Conservation (phyloP, 23 tunicate genomes). For the Styela plicata region DNA sequence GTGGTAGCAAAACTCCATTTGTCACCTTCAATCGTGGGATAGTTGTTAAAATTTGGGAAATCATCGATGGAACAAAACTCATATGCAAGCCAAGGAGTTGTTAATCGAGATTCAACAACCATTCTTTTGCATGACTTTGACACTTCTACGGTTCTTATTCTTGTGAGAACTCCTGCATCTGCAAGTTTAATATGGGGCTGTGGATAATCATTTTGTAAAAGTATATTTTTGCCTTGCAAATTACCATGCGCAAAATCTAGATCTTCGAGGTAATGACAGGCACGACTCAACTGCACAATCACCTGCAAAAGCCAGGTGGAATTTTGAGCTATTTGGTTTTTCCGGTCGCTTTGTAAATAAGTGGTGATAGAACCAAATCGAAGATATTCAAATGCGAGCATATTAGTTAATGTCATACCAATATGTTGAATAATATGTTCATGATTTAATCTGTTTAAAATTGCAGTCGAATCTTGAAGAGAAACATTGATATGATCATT, state of each 20-base stretch:
- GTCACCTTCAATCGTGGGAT: conserved; percentile 52
- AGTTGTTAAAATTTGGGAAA: background rate
- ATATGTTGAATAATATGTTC: conserved; percentile 55
- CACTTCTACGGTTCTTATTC: background rate
- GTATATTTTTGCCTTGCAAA: conserved; percentile 73
- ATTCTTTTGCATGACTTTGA: background rate
- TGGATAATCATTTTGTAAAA: conserved; percentile 44
- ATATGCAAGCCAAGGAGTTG: conserved; percentile 82
- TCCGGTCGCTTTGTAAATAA: conserved; percentile 3
- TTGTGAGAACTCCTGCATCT: conserved; percentile 78
- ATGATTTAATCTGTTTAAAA: conserved; percentile 41
- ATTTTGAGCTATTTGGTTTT: background rate
- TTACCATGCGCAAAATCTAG: conserved; percentile 62
- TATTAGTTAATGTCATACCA: conserved; percentile 47
- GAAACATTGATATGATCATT: conserved; percentile 55
- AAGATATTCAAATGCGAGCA: conserved; percentile 51
- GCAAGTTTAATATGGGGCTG: conserved; percentile 73
- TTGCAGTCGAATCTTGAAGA: conserved; percentile 47
- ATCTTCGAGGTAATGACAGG: conserved; percentile 80
- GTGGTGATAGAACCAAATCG: conserved; percentile 56
- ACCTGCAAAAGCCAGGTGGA: conserved; percentile 52
- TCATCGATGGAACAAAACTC: conserved; percentile 52
- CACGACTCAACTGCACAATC: conserved; percentile 70
- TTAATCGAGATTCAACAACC: conserved; percentile 46
- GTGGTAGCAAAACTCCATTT: conserved; percentile 94